A percentile compares a stretch with the other conserved stretches of the same genome.
Evolutionary conservation across 2,797 vertebrate genomes (phyloP).

Genomic region (Mycteria americana): DNA sequence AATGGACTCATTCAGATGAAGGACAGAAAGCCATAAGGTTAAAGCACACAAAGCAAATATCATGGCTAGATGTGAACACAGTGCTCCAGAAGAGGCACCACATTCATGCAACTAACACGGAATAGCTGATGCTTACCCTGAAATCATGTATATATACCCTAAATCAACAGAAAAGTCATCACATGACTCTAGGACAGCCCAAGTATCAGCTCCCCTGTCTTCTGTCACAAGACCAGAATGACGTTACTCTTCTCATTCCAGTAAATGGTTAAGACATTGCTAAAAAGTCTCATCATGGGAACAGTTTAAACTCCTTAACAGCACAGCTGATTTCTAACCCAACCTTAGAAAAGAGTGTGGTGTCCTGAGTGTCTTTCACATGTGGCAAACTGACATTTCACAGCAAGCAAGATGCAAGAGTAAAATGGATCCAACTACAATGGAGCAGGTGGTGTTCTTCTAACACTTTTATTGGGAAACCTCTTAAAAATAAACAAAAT

Average conservation of each 20-base stretch:
- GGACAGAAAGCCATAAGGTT: background rate
- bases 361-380: background rate
- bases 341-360: background rate
- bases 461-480: background rate
- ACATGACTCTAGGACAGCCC: background rate
- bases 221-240: background rate
- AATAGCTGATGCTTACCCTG: background rate
- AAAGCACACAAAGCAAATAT: background rate
- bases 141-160: background rate
- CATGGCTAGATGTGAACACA: fast-evolving
- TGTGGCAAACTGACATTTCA: background rate
- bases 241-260: background rate
- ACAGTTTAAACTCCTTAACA: background rate
- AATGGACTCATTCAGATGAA: background rate
- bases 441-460: background rate
- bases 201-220: background rate
- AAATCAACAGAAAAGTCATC: background rate
- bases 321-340: background rate
- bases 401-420: background rate
- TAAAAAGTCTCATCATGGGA: background rate
- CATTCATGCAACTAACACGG: background rate
- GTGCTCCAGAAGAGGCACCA: background rate
- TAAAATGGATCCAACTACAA: background rate
- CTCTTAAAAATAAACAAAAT: background rate
- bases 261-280: background rate